Base-by-base conservation (phyloP, 2,113 vertebrate genomes). In the Taxidea taxus region DNA sequence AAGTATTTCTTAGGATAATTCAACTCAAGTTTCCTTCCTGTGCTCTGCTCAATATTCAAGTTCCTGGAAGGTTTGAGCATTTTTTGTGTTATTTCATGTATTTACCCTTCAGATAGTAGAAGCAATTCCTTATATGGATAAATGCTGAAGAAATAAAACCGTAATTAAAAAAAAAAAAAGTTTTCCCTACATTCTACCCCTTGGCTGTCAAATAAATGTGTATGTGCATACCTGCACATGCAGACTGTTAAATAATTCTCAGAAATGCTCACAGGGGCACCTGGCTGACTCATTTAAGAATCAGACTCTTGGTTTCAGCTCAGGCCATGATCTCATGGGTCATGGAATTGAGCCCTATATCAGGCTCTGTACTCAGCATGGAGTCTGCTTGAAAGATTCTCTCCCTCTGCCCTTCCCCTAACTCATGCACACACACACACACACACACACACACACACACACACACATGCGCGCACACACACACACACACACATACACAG, bases 311-410 rank as follows among this genome's bases (percentile, higher is more conserved):
- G 15, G 14, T 34, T 34, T 66, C 25, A 12, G 25, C 25, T 62
- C 58, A 60, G 58, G 58, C 11, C 6, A 18, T 66, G 64, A 29
- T 66, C 31, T 68, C 34, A n/a, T 64, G 62, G 29, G 29, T 64
- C 62, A 34, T 64, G 29, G 29, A 2, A 64, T 64, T 64, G 14
- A n/a, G 16, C 7, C 66, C 66, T 20, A 0, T 20, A 16, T 68
- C 0, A 4, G 7, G 15, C 66, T 68, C 16, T n/a, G 34, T 1
- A 18, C 7, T n/a, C 16, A 20, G 66, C 34, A 18, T 68, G 16
- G 16, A 68, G 15, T 68, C 34, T 68, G 64, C 34, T n/a, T 20
- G 66, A n/a, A 68, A 68, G 34, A n/a, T 9, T 68, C 16, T n/a
- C 34, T n/a, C 64, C 34, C 34, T 68, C 64, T 68, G 13, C 29